Conservation (phyloP, 2,113 vertebrate species). For the Melanostigma gelatinosum region DNA sequence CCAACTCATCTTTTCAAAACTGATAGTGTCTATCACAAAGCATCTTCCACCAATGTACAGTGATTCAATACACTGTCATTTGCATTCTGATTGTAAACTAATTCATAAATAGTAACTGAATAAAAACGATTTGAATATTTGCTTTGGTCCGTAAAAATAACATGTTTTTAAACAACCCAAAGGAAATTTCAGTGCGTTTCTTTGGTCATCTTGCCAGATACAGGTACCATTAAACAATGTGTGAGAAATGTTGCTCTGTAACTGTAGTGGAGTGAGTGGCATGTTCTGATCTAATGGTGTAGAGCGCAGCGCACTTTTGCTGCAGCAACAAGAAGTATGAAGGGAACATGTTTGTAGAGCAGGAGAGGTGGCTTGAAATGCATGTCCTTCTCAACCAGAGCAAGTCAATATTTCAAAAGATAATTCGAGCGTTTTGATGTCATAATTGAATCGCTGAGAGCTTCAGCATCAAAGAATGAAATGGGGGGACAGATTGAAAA, state of each 20-base stretch:
- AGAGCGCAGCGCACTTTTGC: background rate
- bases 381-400: background rate
- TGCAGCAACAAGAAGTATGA: background rate
- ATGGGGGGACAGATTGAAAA: background rate
- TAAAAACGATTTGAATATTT: background rate
- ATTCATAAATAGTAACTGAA: background rate
- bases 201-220: background rate
- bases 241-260: background rate
- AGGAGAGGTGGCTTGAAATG: background rate
- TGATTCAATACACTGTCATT: background rate
- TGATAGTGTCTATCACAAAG: background rate
- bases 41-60: background rate
- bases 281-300: background rate
- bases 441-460: background rate
- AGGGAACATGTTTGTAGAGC: background rate
- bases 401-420: background rate
- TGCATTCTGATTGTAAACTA: background rate
- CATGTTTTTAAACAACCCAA: background rate
- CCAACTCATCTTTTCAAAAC: background rate
- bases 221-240: background rate
- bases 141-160: background rate
- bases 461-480: background rate
- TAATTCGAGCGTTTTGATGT: background rate
- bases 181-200: background rate
- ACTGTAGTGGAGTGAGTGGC: background rate